These are phyloP conservation scores for Hassar affinis DNA, from an alignment of 2,113 vertebrate species.

Conservation along the genomic window DNA sequence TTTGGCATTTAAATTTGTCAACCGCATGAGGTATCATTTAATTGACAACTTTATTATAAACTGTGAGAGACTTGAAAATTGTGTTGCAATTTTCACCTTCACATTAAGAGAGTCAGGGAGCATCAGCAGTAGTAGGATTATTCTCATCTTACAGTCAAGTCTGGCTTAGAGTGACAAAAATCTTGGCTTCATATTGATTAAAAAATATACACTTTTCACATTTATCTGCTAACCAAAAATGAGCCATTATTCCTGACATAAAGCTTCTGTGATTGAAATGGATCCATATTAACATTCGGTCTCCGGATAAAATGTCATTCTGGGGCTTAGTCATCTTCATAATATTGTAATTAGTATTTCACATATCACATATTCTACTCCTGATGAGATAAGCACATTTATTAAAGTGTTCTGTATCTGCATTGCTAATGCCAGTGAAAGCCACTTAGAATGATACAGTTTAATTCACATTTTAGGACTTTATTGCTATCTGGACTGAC, in stretches of 20 bases:
- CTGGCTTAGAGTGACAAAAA: constrained; percentile 6
- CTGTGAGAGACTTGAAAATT: not conserved
- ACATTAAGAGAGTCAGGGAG: not conserved
- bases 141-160: not conserved
- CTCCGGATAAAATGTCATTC: constrained; percentile 75
- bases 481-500: constrained; percentile 48
- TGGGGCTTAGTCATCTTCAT: constrained; percentile 76
- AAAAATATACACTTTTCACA: not conserved
- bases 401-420: constrained; percentile 75
- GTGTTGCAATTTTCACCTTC: not conserved
- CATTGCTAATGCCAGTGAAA: constrained; percentile 68
- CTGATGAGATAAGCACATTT: constrained; percentile 81
- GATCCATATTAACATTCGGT: constrained; percentile 73
- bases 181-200: not conserved
- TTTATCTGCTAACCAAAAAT: constrained; percentile 28
- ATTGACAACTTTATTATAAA: not conserved
- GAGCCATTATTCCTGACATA: constrained; percentile 49
- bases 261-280: constrained; percentile 59
- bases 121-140: not conserved
- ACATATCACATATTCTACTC: constrained; percentile 77
- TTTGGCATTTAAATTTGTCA: constrained; percentile 10
- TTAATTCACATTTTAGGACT: constrained; percentile 69
- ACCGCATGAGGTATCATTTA: not conserved
- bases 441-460: constrained; percentile 74
- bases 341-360: constrained; percentile 83